Base-by-base conservation (phyloP, 2,797 vertebrate genomes). In the Chromis chromis region DNA sequence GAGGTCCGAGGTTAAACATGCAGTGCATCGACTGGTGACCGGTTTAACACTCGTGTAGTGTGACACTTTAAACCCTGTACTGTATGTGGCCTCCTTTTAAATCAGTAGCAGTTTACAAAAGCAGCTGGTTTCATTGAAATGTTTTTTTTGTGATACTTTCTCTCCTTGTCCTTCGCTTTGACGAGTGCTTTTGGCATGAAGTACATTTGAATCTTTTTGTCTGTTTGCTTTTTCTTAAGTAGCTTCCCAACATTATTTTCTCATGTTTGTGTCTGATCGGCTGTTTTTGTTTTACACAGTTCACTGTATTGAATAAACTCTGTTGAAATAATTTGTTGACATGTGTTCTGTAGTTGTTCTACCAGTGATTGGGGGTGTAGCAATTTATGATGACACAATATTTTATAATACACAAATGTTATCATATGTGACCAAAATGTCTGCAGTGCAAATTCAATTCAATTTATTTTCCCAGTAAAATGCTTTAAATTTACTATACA, bases 241-340 rank as follows among this genome's bases (percentile, higher is more conserved):
- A 65, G 16, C 14, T 72, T 84, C 74, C 76, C 70, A 27, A 59
- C 19, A 17, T 25, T 8, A 19, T 61, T 60, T 58, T 70, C 36
- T 50, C 19, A 40, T 31, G 5, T 69, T 21, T 61, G 14, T 31
- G 31, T 9, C 1, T 31, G 50, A 66, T 52, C 17, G 70, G 10
- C 44, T 52, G 21, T 53, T 63, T 68, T 67, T 52, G 48, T 65
- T 63, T 61, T 67, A 61, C 27, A 61, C 6, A 4, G 1, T 59
- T 65, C 44, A n/a, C 4, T 77, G 42, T 60, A 56, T 70, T 72
- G 13, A 88, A 81, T 76, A 60, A 83, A 81, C 21, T 77, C 70
- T 66, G 71, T 48, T 48, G 46, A 11, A 48, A 48, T 48, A 2
- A 48, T 39, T 65, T 24, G 7, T 49, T 61, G 13, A 36, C 14